phyloP scores from a whole-genome alignment of 1,140 invertebrate species.

The Thaumatotibia leucotreta region DNA sequence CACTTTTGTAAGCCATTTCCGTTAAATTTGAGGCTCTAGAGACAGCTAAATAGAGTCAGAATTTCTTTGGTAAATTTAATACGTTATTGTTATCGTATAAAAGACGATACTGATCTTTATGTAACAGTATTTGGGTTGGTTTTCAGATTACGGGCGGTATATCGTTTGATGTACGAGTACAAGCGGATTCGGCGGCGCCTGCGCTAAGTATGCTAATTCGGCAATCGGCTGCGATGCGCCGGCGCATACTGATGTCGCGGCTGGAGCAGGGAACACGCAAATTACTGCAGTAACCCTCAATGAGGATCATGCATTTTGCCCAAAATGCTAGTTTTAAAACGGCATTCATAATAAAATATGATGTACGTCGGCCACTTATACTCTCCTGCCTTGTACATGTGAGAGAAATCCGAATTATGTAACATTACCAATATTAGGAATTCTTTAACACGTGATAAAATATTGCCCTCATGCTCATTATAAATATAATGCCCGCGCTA shows the following conservation, averaged over 20 bases:
- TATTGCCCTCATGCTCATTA: too few relatives aligned
- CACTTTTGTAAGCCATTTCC: slow-evolving; percentile 14
- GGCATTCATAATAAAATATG: too few relatives aligned
- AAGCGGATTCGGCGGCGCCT: slow-evolving; percentile 47
- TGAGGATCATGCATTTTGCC: background rate
- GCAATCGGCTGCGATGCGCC: slow-evolving; percentile 38
- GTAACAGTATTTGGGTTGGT: slow-evolving; percentile 7
- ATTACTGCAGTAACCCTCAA: background rate
- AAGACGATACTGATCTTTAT: slow-evolving; percentile 21
- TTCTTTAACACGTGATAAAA: too few relatives aligned
- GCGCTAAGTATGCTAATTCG: slow-evolving; percentile 52
- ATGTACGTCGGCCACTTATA: too few relatives aligned
- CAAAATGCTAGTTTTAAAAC: background rate
- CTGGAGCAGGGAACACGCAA: background rate
- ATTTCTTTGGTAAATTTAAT: background rate
- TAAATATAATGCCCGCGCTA: too few relatives aligned
- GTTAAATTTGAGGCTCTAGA: background rate
- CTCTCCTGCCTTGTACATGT: too few relatives aligned
- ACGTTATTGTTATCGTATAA: background rate
- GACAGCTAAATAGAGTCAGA: background rate
- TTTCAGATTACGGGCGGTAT: slow-evolving; percentile 23
- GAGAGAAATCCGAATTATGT: too few relatives aligned
- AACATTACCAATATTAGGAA: too few relatives aligned
- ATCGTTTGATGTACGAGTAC: slow-evolving; percentile 41
- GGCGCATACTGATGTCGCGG: slow-evolving; percentile 28